Evolutionary conservation across 92 coral and sea anemone genomes (phyloP).

Genomic region (Phenganax marumi): DNA sequence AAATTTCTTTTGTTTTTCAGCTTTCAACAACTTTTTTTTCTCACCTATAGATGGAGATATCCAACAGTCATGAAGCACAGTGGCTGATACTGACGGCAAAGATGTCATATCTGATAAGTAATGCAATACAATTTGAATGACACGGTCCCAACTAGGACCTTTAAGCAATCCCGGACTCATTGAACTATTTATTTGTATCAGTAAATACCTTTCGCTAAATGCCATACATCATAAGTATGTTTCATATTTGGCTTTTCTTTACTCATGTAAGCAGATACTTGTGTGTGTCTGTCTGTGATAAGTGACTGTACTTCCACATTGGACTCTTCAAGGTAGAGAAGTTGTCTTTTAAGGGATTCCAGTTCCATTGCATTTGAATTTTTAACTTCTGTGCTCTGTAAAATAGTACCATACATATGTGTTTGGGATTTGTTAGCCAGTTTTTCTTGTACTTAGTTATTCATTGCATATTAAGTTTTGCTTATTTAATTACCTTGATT

Average conservation of each 20-base stretch:
- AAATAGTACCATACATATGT: not conserved
- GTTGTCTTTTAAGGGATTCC: conserved; percentile 47
- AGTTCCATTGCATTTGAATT: conserved; percentile 49
- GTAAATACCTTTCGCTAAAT: conserved; percentile 38
- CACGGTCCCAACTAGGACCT: not conserved
- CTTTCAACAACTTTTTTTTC: conserved; percentile 41
- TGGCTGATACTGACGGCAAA: not conserved
- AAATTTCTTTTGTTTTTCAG: conserved; percentile 33
- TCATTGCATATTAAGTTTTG: not conserved
- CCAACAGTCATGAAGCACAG: too few species aligned
- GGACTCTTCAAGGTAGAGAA: conserved; percentile 17
- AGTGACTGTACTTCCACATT: conserved; percentile 27
- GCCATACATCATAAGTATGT: conserved; percentile 49
- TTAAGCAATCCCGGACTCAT: too few species aligned
- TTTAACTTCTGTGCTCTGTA: conserved; percentile 49
- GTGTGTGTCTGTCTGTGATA: conserved; percentile 41
- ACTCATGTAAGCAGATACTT: conserved; percentile 26
- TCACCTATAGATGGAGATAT: conserved; percentile 16
- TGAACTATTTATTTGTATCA: not conserved
- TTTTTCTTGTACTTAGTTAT: not conserved
- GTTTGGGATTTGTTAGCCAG: not conserved
- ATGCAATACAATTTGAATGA: not conserved
- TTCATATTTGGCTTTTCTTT: conserved; percentile 28
- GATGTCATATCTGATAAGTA: not conserved
- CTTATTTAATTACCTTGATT: conserved; percentile 32